Conservation (phyloP, 2,888 invertebrate species). For the Parasteatoda lunata region DNA sequence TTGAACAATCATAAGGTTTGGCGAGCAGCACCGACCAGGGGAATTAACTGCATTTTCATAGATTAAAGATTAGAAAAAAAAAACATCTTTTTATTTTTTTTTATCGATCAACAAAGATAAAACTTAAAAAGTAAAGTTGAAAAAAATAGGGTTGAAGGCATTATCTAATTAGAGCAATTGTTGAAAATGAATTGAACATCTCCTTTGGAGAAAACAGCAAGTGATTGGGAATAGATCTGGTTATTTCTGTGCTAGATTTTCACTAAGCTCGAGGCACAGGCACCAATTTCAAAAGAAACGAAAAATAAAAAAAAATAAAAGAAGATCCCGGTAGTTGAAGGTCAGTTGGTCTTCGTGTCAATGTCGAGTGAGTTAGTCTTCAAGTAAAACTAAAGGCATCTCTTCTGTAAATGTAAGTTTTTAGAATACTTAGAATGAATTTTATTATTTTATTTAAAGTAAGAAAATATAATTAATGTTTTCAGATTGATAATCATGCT, state of each 20-base stretch:
- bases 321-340: constrained; percentile 20
- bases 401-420: constrained; percentile 18
- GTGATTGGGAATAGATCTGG: constrained; percentile 7
- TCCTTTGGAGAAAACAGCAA: neutral
- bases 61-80: too few relatives aligned
- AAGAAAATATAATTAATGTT: neutral
- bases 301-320: neutral
- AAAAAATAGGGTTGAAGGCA: neutral
- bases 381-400: neutral
- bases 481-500: too few relatives aligned
- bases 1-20: too few relatives aligned
- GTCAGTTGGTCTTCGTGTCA: constrained; percentile 52
- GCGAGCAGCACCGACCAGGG: too few relatives aligned
- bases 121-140: neutral
- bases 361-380: neutral
- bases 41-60: too few relatives aligned
- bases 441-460: neutral
- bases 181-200: neutral
- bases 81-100: too few relatives aligned
- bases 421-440: neutral
- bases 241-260: constrained; percentile 29
- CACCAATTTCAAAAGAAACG: neutral
- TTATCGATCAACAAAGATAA: too few relatives aligned
- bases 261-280: constrained; percentile 13
- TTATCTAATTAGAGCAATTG: neutral